phyloP scores from a whole-genome alignment of 2,797 vertebrate genomes.

The Perodicticus potto region DNA sequence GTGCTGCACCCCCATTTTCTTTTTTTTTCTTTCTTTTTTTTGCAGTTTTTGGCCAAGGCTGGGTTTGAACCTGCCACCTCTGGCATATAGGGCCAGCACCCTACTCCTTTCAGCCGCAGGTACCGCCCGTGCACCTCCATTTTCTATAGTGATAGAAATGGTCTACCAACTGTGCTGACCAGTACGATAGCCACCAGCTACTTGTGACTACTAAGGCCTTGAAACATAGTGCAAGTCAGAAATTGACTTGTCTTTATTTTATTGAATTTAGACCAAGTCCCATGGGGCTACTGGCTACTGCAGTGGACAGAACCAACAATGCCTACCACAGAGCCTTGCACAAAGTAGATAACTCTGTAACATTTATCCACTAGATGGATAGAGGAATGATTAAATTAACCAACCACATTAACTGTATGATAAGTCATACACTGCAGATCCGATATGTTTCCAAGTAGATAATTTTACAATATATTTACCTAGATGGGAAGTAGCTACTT shows the following conservation, averaged over 20 bases:
- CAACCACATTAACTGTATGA: background rate
- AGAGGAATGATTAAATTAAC: background rate
- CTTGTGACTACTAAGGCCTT: background rate
- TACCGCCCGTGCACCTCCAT: background rate
- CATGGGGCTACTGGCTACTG: background rate
- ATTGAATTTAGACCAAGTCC: constrained; percentile 16
- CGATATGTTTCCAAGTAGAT: background rate
- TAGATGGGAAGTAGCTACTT: background rate
- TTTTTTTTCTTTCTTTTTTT: no score
- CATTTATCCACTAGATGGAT: background rate
- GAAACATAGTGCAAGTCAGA: background rate
- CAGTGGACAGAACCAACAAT: background rate
- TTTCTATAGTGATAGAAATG: background rate
- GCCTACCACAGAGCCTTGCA: background rate
- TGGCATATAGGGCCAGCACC: no score
- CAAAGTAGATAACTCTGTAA: background rate
- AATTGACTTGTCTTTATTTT: background rate
- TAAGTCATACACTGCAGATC: background rate
- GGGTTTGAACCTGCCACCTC: no score
- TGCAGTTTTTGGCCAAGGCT: no score
- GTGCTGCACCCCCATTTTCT: background rate
- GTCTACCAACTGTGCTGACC: background rate
- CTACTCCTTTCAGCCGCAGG: no score
- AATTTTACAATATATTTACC: background rate
- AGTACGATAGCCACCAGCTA: background rate